Conservation (phyloP, 2,888 invertebrate species). For the Leptinotarsa peninsularis region DNA sequence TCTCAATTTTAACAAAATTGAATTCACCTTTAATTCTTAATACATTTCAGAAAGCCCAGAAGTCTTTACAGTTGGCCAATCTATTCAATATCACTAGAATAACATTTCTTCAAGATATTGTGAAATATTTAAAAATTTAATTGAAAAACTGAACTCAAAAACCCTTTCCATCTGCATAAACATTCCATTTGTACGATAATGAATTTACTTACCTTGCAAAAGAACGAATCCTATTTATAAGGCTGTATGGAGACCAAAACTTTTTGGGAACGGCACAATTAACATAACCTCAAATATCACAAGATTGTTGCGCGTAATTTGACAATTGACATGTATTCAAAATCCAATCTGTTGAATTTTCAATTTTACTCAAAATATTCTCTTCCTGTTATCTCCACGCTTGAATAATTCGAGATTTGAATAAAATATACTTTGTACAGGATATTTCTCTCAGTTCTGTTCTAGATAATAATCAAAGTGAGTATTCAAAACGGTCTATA, state of each 20-base stretch:
- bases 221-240: neutral
- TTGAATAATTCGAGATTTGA: constrained; percentile 58
- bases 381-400: constrained; percentile 39
- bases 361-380: constrained; percentile 23
- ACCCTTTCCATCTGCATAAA: no score
- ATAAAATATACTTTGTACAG: constrained; percentile 55
- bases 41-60: no score
- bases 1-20: no score
- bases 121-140: neutral
- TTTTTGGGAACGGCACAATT: constrained; percentile 27
- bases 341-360: constrained; percentile 9
- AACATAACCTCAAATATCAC: constrained; percentile 33
- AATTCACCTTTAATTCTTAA: no score
- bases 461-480: constrained; percentile 48
- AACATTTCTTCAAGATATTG: neutral
- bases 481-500: constrained; percentile 14
- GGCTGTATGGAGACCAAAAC: neutral
- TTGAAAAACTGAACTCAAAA: no score
- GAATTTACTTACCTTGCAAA: constrained; percentile 2
- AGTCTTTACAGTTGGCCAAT: no score
- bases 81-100: no score
- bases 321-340: constrained; percentile 15
- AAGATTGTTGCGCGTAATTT: constrained; percentile 4
- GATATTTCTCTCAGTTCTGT: constrained; percentile 51
- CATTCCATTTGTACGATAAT: neutral